These are phyloP conservation scores for Saccostrea cuccullata DNA, from an alignment of 1,140 invertebrate species.

Conservation along the genomic window DNA sequence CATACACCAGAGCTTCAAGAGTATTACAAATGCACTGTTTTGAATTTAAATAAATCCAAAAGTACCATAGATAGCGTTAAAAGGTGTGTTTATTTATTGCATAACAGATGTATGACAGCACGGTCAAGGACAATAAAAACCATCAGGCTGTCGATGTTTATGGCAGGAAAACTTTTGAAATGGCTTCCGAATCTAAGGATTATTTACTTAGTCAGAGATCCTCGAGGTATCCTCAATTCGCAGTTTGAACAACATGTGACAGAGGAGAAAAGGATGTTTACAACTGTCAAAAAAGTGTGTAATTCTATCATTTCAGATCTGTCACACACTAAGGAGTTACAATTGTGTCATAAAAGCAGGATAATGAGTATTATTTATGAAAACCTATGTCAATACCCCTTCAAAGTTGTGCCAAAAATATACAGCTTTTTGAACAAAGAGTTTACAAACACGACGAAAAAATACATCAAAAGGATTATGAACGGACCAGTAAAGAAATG, in stretches of 20 bases:
- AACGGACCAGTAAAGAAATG: background rate
- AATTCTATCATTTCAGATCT: background rate
- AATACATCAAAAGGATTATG: background rate
- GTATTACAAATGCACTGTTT: background rate
- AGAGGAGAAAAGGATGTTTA: background rate
- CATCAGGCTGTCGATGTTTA: constrained; percentile 50
- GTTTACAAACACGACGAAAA: background rate
- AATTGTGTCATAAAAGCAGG: background rate
- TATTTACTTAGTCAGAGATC: constrained; percentile 54
- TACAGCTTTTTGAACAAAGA: background rate
- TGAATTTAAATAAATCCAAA: background rate
- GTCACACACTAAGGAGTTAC: background rate
- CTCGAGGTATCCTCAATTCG: constrained; percentile 44
- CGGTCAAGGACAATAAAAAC: constrained; percentile 52
- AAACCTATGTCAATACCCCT: background rate
- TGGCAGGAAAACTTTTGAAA: constrained; percentile 45
- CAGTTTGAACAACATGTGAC: background rate
- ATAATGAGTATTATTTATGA: background rate
- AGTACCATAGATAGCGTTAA: background rate
- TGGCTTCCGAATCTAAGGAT: constrained; percentile 48
- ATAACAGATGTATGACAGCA: constrained; percentile 33
- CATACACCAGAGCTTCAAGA: background rate
- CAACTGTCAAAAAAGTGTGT: background rate
- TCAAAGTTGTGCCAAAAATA: background rate
- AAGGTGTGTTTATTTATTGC: background rate